Conservation (phyloP, 2,113 vertebrate species). For the Ranitomeya imitator region DNA sequence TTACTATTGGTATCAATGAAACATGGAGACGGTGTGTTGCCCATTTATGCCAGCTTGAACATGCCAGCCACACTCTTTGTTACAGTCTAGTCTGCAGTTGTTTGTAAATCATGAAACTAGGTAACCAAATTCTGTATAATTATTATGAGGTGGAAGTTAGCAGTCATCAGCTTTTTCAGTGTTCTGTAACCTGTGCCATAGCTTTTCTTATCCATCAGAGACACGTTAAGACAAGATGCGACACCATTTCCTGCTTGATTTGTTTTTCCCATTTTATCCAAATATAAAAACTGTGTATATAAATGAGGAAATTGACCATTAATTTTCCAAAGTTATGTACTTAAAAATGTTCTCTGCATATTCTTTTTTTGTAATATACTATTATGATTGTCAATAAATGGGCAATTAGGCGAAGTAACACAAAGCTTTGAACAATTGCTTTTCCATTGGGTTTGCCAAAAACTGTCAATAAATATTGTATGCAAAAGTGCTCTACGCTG, state of each 20-base stretch:
- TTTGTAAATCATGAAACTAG: constrained; percentile 32
- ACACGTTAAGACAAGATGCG: constrained; percentile 25
- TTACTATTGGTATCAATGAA: not conserved
- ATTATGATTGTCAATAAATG: constrained; percentile 47
- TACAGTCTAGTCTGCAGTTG: not conserved
- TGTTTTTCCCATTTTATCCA: not conserved
- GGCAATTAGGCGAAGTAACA: constrained; percentile 40
- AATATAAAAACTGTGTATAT: constrained; percentile 27
- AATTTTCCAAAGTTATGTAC: constrained; percentile 6
- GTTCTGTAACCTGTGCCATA: constrained; percentile 8
- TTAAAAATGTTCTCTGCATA: constrained; percentile 43
- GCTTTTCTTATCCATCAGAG: constrained; percentile 18
- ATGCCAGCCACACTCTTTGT: not conserved
- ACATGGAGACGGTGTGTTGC: not conserved
- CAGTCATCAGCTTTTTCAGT: constrained; percentile 16
- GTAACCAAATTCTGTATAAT: constrained; percentile 12
- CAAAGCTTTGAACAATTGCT: constrained; percentile 51
- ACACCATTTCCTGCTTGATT: constrained; percentile 24
- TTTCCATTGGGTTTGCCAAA: constrained; percentile 56
- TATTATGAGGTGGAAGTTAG: constrained; percentile 28
- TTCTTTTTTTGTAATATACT: constrained; percentile 24
- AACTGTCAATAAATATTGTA: constrained; percentile 57
- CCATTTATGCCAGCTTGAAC: not conserved
- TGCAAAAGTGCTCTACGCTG: constrained; percentile 42
- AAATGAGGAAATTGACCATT: constrained; percentile 23